A percentile compares a stretch with the other conserved stretches of the same genome.
Conservation (phyloP, 2,888 invertebrate species). For the Hydraecia micacea region DNA sequence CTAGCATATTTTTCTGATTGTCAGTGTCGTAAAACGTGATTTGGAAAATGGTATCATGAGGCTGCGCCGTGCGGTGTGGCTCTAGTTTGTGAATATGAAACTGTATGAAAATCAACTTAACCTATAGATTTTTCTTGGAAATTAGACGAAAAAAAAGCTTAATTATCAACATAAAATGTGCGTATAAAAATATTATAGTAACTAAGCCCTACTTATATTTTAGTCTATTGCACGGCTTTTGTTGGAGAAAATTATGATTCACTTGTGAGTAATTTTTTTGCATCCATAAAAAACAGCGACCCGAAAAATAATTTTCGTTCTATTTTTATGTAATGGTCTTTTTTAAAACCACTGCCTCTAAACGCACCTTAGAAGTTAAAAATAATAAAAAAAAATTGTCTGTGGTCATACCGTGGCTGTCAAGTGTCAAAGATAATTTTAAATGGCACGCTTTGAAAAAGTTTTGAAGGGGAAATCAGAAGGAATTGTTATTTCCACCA, state of each 20-base stretch:
- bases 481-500: not conserved
- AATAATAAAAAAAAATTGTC: not conserved
- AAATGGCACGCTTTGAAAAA: slow-evolving; percentile 26
- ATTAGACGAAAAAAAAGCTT: not conserved
- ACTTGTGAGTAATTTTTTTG: too few relatives aligned
- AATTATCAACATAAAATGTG: not conserved
- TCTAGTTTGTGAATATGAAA: not conserved
- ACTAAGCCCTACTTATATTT: not conserved
- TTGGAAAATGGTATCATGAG: not conserved
- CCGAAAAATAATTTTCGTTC: not conserved
- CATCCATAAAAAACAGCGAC: too few relatives aligned
- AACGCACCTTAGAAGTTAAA: slow-evolving; percentile 5
- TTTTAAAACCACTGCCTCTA: not conserved
- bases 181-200: too few relatives aligned
- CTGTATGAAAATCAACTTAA: not conserved
- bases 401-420: slow-evolving; percentile 10
- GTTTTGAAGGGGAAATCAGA: slow-evolving; percentile 7
- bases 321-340: not conserved
- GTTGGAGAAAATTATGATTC: not conserved
- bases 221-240: not conserved
- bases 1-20: not conserved
- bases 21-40: not conserved
- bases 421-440: slow-evolving; percentile 28
- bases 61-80: too few relatives aligned
- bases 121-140: not conserved